Conservation (phyloP, 2,797 vertebrate genomes). For the Eutrigla gurnardus region DNA sequence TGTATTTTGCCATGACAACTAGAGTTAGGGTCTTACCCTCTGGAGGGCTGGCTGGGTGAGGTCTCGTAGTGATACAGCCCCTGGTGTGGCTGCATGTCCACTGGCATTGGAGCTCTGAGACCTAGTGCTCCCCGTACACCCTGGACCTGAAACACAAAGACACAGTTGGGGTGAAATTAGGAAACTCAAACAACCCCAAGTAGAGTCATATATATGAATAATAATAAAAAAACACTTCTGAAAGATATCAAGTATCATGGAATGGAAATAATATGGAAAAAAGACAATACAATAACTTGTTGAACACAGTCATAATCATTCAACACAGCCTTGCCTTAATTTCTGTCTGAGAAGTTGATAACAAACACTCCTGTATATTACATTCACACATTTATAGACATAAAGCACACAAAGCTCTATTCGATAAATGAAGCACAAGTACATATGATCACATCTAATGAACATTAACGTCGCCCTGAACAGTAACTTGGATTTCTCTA, state of each 20-base stretch:
- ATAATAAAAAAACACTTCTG: neutral
- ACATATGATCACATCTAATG: neutral
- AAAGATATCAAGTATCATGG: neutral
- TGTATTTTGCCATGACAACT: neutral
- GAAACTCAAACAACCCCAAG: conserved; percentile 66
- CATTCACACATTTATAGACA: neutral
- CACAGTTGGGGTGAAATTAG: conserved; percentile 43
- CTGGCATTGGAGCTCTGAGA: conserved; percentile 84
- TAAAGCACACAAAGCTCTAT: neutral
- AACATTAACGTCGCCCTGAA: neutral
- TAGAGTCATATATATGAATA: neutral
- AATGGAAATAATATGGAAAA: neutral
- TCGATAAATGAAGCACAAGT: neutral
- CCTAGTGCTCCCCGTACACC: conserved; percentile 74
- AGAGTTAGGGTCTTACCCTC: conserved; percentile 77
- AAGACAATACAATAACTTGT: neutral
- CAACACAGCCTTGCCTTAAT: neutral
- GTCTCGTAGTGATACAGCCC: conserved; percentile 87
- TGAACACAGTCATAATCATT: too few species aligned
- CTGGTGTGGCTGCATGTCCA: conserved; percentile 89
- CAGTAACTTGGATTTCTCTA: neutral
- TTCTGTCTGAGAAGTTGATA: neutral
- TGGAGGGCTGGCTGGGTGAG: conserved; percentile 81
- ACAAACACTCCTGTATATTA: neutral
- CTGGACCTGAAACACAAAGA: conserved; percentile 66